phyloP scores from a whole-genome alignment of 2,888 invertebrate species.

The Eristalinus aeneus region DNA sequence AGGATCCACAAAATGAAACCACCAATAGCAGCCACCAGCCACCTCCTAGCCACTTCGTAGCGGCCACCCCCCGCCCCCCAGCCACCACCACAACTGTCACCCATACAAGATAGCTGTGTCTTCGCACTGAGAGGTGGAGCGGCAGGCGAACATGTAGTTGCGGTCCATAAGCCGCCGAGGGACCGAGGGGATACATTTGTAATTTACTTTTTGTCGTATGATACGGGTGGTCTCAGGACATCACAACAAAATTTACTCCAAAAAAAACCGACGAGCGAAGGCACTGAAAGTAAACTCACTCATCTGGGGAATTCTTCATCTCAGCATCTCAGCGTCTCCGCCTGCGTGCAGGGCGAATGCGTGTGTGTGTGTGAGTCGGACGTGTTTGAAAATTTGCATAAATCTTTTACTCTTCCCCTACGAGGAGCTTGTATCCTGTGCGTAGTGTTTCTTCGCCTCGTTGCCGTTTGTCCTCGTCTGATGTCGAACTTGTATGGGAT shows the following conservation, averaged over 20 bases:
- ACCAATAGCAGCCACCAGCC: conserved; percentile 12
- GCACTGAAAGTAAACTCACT: conserved; percentile 4
- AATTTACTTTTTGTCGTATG: conserved; percentile 11
- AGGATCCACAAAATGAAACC: conserved; percentile 29
- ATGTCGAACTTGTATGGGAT: conserved; percentile 30
- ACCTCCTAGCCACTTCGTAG: too few relatives aligned
- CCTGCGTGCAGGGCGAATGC: background rate
- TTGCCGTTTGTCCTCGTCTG: background rate
- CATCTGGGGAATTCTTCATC: conserved; percentile 41
- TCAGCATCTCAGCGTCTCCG: background rate
- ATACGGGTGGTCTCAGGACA: conserved; percentile 49
- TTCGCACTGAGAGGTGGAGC: background rate
- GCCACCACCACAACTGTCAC: conserved; percentile 9
- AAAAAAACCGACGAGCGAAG: background rate
- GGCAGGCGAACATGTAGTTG: background rate
- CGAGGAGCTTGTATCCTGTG: background rate
- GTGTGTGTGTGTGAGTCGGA: conserved; percentile 5
- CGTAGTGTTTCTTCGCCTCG: too few relatives aligned
- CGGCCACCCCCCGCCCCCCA: too few relatives aligned
- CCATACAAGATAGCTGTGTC: background rate
- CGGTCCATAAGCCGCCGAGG: background rate
- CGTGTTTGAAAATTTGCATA: conserved; percentile 46
- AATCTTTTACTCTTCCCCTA: conserved; percentile 17
- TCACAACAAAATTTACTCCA: conserved; percentile 17
- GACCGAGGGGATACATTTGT: background rate